Evolutionary conservation across 2,113 vertebrate genomes (phyloP).

Genomic region (Dipodomys stephensi): DNA sequence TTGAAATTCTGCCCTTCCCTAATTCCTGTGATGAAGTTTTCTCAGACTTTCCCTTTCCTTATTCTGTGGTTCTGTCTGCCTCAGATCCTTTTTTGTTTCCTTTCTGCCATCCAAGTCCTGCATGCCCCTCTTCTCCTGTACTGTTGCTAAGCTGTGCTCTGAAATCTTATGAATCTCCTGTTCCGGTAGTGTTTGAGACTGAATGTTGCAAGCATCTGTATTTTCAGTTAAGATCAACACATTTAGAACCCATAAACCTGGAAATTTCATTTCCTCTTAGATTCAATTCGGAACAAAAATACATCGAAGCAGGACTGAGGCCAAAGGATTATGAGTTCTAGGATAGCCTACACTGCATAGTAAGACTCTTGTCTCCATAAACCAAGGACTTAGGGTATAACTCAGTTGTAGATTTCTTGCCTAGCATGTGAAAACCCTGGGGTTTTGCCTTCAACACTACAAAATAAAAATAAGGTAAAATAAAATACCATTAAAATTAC

Average conservation of each 20-base stretch:
- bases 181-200: background rate
- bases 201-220: background rate
- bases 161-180: background rate
- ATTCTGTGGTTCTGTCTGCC: background rate
- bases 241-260: background rate
- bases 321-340: background rate
- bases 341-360: background rate
- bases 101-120: accelerated
- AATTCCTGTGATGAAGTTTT: background rate
- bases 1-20: background rate
- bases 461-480: background rate
- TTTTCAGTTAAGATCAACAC: conserved; percentile 14
- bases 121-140: accelerated
- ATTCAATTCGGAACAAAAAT: background rate
- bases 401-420: background rate
- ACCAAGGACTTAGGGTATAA: background rate
- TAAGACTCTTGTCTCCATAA: background rate
- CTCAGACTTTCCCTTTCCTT: background rate
- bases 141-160: background rate
- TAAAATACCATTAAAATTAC: background rate
- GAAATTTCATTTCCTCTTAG: background rate
- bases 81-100: background rate
- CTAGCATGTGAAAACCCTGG: background rate
- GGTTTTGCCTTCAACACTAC: background rate
- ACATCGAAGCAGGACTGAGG: background rate